These are phyloP conservation scores for Chascanopsetta lugubris DNA, from an alignment of 2,113 vertebrate species.

Conservation along the genomic window DNA sequence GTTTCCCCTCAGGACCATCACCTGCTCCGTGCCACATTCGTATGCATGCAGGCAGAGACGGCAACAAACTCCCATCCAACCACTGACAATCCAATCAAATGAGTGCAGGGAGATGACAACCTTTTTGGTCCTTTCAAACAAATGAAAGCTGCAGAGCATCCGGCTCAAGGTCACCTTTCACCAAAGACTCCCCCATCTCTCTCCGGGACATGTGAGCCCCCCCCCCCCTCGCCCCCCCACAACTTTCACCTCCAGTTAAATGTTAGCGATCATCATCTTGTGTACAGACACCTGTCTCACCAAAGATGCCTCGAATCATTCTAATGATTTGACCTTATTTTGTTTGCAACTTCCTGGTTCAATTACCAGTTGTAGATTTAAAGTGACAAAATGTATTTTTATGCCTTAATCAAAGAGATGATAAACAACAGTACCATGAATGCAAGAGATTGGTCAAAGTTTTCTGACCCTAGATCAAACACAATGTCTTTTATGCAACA, in stretches of 20 bases:
- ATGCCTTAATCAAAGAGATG: no score
- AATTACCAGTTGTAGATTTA: neutral
- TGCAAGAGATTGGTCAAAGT: no score
- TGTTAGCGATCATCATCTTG: constrained; percentile 61
- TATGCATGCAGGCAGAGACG: constrained; percentile 38
- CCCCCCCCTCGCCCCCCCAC: no score
- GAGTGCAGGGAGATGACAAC: constrained; percentile 56
- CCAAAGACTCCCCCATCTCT: constrained; percentile 33
- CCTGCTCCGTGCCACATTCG: constrained; percentile 37
- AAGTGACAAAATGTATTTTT: no score
- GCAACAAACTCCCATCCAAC: constrained; percentile 46
- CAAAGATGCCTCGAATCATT: constrained; percentile 28
- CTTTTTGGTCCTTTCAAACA: constrained; percentile 72
- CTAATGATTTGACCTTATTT: neutral
- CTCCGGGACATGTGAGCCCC: constrained; percentile 25
- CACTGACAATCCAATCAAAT: constrained; percentile 74
- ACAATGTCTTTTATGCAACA: no score
- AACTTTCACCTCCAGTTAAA: no score
- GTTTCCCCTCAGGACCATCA: constrained; percentile 51
- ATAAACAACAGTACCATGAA: no score
- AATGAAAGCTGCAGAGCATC: constrained; percentile 66
- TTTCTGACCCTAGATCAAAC: no score
- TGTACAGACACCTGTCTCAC: constrained; percentile 35
- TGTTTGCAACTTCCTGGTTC: neutral
- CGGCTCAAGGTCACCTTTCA: constrained; percentile 68